A percentile compares a stretch with the other conserved stretches of the same genome.
phyloP scores from a whole-genome alignment of 2,113 vertebrate genomes.

The Nycticebus coucang region DNA sequence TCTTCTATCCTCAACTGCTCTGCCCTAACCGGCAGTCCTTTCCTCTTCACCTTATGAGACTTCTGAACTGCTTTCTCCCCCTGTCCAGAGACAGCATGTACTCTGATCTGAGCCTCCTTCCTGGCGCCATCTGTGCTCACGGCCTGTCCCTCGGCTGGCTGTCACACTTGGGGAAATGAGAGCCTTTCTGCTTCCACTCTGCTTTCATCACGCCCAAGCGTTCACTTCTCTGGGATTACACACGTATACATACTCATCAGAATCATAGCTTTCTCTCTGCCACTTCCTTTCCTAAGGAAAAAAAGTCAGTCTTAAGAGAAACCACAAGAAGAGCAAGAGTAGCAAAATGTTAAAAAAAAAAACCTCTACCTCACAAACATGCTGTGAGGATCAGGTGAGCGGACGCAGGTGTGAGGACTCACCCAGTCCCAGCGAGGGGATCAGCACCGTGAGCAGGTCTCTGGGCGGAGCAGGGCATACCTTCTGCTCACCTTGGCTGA shows the following conservation, averaged over 20 bases:
- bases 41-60: constrained; percentile 60
- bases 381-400: neutral
- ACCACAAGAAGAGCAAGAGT: constrained; percentile 60
- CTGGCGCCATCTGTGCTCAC: constrained; percentile 30
- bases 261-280: constrained; percentile 76
- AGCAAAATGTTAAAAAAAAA: constrained; percentile 43
- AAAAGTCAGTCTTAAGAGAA: constrained; percentile 77
- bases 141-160: constrained; percentile 59
- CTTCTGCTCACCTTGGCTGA: neutral
- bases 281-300: constrained; percentile 73
- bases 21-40: constrained; percentile 45
- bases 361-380: constrained; percentile 47
- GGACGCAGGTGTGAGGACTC: neutral
- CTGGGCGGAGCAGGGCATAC: neutral
- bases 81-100: constrained; percentile 45
- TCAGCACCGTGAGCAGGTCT: neutral
- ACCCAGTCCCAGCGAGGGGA: neutral
- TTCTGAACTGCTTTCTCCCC: constrained; percentile 47
- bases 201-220: constrained; percentile 65
- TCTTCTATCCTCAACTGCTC: constrained; percentile 46
- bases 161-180: constrained; percentile 53
- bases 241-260: constrained; percentile 70
- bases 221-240: constrained; percentile 72
- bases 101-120: constrained; percentile 67
- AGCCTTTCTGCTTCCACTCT: constrained; percentile 66